These are phyloP conservation scores for Anarrhichthys ocellatus DNA, from an alignment of 2,113 vertebrate genomes.

Conservation along the genomic window DNA sequence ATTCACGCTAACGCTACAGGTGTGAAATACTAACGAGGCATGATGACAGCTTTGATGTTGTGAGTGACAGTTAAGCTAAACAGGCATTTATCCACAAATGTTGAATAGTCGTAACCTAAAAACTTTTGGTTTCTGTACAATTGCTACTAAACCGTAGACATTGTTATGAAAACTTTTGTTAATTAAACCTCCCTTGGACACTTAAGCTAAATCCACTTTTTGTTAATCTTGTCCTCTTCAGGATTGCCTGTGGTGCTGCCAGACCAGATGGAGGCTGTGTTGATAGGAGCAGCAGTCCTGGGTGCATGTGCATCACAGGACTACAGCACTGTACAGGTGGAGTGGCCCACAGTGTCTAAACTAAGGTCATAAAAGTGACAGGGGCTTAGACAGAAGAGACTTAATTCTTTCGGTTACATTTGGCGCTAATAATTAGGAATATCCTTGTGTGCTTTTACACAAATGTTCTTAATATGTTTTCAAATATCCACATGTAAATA, in stretches of 20 bases:
- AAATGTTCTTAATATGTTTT: background rate
- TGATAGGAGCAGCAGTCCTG: slow-evolving; percentile 93
- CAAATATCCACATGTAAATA: background rate
- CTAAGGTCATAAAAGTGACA: background rate
- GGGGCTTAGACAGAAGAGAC: background rate
- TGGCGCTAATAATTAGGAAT: background rate
- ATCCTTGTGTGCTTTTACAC: background rate
- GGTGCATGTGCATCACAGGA: slow-evolving; percentile 94
- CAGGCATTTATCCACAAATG: background rate
- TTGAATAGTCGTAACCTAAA: background rate
- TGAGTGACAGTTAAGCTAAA: background rate
- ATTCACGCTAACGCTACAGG: slow-evolving; percentile 93
- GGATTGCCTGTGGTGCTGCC: slow-evolving; percentile 92
- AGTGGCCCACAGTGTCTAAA: background rate
- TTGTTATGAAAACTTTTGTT: background rate
- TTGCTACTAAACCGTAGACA: background rate
- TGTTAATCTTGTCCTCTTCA: slow-evolving; percentile 51
- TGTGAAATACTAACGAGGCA: slow-evolving; percentile 55
- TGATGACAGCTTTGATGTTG: background rate
- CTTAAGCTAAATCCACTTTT: background rate
- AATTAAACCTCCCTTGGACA: background rate
- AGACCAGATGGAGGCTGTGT: slow-evolving; percentile 91
- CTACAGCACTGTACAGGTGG: slow-evolving; percentile 90
- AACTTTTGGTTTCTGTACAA: background rate
- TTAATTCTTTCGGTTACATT: background rate